These are phyloP conservation scores for Sinocyclocheilus anshuiensis DNA, from an alignment of 2,113 vertebrate species.

Conservation along the genomic window DNA sequence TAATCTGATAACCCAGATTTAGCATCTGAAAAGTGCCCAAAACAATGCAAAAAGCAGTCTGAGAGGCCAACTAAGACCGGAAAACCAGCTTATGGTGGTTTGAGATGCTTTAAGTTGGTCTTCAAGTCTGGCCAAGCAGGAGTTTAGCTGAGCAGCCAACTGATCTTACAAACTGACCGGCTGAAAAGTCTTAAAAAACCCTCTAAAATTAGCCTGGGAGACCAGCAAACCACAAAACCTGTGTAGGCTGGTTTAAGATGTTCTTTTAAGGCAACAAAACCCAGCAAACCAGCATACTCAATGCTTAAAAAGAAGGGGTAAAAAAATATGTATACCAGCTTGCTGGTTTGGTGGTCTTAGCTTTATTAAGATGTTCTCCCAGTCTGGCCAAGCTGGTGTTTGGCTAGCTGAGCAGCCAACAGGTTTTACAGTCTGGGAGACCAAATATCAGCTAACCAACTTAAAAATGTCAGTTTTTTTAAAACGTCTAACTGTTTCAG, in stretches of 20 bases:
- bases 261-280: too few species aligned
- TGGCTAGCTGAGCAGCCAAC: neutral
- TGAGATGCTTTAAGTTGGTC: too few species aligned
- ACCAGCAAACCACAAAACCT: neutral
- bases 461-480: neutral
- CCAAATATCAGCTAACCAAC: neutral
- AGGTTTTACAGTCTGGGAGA: neutral
- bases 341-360: neutral
- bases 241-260: neutral
- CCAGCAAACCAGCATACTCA: neutral
- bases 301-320: neutral
- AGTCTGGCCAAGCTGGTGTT: neutral
- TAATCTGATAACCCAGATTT: neutral
- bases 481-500: neutral
- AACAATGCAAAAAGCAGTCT: neutral
- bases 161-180: neutral
- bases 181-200: neutral
- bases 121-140: neutral
- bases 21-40: neutral
- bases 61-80: neutral
- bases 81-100: neutral
- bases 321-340: neutral
- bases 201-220: neutral
- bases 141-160: neutral
- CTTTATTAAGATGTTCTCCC: neutral